phyloP scores from a whole-genome alignment of 2,113 vertebrate species.

The Solenodon paradoxus region DNA sequence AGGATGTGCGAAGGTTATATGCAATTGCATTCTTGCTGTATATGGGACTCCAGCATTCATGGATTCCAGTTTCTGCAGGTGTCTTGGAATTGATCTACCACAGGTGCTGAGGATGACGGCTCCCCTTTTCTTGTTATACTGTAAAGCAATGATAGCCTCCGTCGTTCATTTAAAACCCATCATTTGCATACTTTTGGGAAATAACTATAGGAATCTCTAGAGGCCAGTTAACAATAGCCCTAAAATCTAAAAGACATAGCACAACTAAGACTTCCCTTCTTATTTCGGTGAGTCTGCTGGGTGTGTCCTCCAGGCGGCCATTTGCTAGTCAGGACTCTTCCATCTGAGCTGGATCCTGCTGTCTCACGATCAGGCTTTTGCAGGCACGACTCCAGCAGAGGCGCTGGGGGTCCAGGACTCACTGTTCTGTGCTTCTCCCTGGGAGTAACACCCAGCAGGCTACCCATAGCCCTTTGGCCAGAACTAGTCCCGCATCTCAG shows the following conservation, averaged over 20 bases:
- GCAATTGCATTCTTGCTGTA: not conserved
- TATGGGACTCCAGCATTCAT: not conserved
- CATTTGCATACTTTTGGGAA: not conserved
- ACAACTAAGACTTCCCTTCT: not conserved
- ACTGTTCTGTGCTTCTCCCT: not conserved
- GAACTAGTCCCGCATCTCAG: not conserved
- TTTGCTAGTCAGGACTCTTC: not conserved
- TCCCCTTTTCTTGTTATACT: not conserved
- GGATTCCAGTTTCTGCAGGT: not conserved
- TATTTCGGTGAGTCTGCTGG: not conserved
- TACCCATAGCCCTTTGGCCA: not conserved
- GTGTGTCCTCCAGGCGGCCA: accelerated
- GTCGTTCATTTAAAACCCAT: not conserved
- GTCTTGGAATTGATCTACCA: not conserved
- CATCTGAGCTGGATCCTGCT: not conserved
- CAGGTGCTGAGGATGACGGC: not conserved
- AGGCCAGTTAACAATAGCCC: not conserved
- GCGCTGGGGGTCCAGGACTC: accelerated
- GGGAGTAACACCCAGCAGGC: not conserved
- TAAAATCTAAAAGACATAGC: not conserved
- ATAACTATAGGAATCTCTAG: not conserved
- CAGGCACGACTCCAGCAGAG: accelerated
- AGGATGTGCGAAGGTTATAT: not conserved
- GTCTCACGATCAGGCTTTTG: not conserved
- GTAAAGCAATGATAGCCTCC: not conserved